phyloP scores from a whole-genome alignment of 2,888 invertebrate species.

The Thereva unica region DNA sequence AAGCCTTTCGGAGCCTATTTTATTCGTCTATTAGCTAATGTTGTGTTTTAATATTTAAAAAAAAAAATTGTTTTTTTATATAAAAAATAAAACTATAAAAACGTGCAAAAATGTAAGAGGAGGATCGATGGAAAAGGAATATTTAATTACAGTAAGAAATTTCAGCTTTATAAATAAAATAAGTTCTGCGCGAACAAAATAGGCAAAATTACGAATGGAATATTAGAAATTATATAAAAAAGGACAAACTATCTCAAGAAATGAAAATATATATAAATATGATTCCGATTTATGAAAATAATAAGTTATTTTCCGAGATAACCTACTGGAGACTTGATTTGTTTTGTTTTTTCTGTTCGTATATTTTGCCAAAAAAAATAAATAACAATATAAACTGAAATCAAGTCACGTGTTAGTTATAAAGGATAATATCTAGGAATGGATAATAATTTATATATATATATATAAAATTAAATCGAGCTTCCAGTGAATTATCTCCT shows the following conservation, averaged over 20 bases:
- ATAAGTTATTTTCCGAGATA: too few species aligned
- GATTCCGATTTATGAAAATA: too few species aligned
- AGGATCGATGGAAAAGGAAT: slow-evolving; percentile 17
- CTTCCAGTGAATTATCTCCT: slow-evolving; percentile 22
- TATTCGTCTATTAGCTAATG: slow-evolving; percentile 37
- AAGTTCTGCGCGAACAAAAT: slow-evolving; percentile 42
- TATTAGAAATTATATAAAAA: slow-evolving; percentile 8
- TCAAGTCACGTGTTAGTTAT: too few species aligned
- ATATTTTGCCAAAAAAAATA: too few species aligned
- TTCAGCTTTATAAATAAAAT: slow-evolving; percentile 22
- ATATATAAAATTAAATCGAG: slow-evolving; percentile 1
- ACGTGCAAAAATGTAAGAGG: slow-evolving; percentile 23
- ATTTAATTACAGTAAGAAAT: slow-evolving; percentile 16
- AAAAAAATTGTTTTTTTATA: slow-evolving; percentile 10
- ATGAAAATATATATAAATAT: not conserved
- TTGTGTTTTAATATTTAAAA: slow-evolving; percentile 22
- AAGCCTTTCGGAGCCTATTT: slow-evolving; percentile 41
- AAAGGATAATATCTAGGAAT: too few species aligned
- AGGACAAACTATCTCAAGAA: slow-evolving; percentile 41
- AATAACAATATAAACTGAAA: too few species aligned
- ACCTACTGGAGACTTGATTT: too few species aligned
- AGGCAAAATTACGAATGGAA: slow-evolving; percentile 40
- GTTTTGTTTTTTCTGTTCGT: too few species aligned
- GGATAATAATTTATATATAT: too few species aligned
- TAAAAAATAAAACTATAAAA: slow-evolving; percentile 14